Conservation (phyloP, 2,888 invertebrate species). For the Panopea generosa region DNA sequence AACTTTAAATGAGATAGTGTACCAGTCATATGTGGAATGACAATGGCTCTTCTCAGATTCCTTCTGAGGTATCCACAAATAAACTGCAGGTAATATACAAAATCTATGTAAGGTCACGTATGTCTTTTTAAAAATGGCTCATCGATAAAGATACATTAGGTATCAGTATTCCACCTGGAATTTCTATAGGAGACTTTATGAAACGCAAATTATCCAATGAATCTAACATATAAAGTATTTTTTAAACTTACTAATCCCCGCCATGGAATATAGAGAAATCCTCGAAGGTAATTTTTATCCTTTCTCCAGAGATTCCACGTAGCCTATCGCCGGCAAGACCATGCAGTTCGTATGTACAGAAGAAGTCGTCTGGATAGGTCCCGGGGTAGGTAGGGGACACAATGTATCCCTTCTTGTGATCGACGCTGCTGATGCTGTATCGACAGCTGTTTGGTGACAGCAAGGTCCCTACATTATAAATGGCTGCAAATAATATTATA, state of each 20-base stretch:
- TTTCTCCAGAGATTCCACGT: slow-evolving; percentile 94
- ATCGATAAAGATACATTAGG: too few relatives aligned
- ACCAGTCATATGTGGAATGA: too few relatives aligned
- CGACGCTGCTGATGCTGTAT: slow-evolving; percentile 90
- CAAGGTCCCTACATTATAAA: slow-evolving; percentile 95
- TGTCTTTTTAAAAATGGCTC: too few relatives aligned
- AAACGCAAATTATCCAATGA: too few relatives aligned
- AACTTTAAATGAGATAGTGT: too few relatives aligned
- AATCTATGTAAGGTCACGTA: too few relatives aligned
- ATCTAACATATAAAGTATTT: too few relatives aligned
- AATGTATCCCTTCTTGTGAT: slow-evolving; percentile 92
- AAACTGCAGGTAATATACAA: too few relatives aligned
- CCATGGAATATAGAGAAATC: slow-evolving; percentile 99
- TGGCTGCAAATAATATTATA: slow-evolving; percentile 86
- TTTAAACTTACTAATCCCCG: slow-evolving; percentile 95
- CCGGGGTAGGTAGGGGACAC: slow-evolving; percentile 99
- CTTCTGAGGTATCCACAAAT: too few relatives aligned
- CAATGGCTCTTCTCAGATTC: too few relatives aligned
- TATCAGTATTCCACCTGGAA: too few relatives aligned
- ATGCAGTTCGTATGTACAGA: slow-evolving; percentile 93
- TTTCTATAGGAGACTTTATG: too few relatives aligned
- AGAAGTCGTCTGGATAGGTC: slow-evolving; percentile 98
- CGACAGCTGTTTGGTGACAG: slow-evolving; percentile 95
- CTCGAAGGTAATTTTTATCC: slow-evolving; percentile 97
- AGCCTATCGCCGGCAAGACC: slow-evolving; percentile 96